Percentiles rank a stretch among this genome's conserved stretches.
Conservation (phyloP, 2,888 invertebrate genomes). For the Smittia sp. region DNA sequence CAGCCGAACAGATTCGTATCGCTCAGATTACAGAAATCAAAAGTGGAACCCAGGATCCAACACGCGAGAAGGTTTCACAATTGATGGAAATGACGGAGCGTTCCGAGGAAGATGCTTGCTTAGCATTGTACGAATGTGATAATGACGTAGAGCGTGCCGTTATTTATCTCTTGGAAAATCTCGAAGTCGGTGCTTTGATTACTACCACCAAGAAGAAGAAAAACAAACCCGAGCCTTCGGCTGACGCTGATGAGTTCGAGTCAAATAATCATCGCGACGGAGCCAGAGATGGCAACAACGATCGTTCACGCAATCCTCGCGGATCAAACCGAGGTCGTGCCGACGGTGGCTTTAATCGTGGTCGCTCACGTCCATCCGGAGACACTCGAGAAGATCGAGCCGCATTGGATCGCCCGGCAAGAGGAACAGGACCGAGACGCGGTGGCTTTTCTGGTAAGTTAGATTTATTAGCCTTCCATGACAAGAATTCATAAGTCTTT, state of each 20-base stretch:
- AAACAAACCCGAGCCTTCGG: constrained; percentile 62
- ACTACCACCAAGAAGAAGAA: constrained; percentile 85
- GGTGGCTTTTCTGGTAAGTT: constrained; percentile 52
- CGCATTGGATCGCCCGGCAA: constrained; percentile 47
- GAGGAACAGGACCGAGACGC: constrained; percentile 55
- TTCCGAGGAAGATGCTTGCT: constrained; percentile 85
- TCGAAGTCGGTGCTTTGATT: constrained; percentile 73
- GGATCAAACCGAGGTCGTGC: constrained; percentile 1
- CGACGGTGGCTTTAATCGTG: constrained; percentile 43
- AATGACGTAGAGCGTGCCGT: constrained; percentile 75
- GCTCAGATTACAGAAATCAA: constrained; percentile 76
- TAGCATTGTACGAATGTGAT: constrained; percentile 90
- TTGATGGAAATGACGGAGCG: constrained; percentile 88
- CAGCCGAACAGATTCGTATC: constrained; percentile 80
- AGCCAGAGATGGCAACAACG: constrained; percentile 45
- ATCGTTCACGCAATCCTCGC: constrained; percentile 14
- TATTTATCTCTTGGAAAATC: constrained; percentile 52
- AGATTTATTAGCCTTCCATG: constrained; percentile 35
- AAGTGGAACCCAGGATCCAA: constrained; percentile 61
- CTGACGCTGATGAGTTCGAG: constrained; percentile 52
- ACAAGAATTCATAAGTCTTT: constrained; percentile 10
- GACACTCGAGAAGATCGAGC: constrained; percentile 47
- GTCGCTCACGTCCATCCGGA: constrained; percentile 49
- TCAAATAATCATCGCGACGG: constrained; percentile 46
- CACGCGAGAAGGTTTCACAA: constrained; percentile 70